Base-by-base conservation (phyloP, 2,888 invertebrate species). In the Druceiella hillmani region DNA sequence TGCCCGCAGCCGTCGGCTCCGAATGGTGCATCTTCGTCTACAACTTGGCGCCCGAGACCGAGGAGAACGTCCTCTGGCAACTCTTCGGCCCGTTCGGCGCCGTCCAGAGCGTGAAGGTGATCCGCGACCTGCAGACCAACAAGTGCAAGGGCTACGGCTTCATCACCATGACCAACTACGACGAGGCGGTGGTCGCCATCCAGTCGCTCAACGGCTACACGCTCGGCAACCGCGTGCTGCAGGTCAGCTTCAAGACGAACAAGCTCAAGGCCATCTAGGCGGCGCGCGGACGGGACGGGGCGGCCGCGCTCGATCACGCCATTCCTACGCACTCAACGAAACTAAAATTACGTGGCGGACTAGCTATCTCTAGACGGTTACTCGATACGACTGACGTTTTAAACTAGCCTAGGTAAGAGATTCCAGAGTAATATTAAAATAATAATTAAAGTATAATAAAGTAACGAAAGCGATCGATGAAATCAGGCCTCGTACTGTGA, bases 1-100 rank as follows among this genome's bases (percentile, higher is more conserved):
- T 89, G 54, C 87, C 87, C 13, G 85, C 84, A 46, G 85, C 78
- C 26, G 64, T 78, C 29, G 77, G 77, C 51, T 81, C 83, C 47
- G 89, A 89, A 47, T 88, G 87, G 86, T 91, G 91, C 66, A 90
- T 95, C 64, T 95, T 94, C 62, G 93, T 95, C 40, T 94, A 93
- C 75, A 95, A 95, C 67, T 74, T 97, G 54, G 90, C 92, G 2
- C 91, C 93, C 3, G 95, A 95, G 67, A 92, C 93, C 3, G 94
- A 95, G 66, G 95, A 95, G 68, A 90, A 89, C 62, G 86, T 90
- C 33, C 77, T 95, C 46, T 95, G 94, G 94, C 93, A 94, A 66
- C 76, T 95, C 50, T 97, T 95, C 66, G 94, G 94, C 10, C 92
- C 92, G 14, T 93, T 92, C 66, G 92, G 92, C 50, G 91, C 91